phyloP scores from a whole-genome alignment of 2,113 vertebrate genomes.

The Hepsetus odoe region DNA sequence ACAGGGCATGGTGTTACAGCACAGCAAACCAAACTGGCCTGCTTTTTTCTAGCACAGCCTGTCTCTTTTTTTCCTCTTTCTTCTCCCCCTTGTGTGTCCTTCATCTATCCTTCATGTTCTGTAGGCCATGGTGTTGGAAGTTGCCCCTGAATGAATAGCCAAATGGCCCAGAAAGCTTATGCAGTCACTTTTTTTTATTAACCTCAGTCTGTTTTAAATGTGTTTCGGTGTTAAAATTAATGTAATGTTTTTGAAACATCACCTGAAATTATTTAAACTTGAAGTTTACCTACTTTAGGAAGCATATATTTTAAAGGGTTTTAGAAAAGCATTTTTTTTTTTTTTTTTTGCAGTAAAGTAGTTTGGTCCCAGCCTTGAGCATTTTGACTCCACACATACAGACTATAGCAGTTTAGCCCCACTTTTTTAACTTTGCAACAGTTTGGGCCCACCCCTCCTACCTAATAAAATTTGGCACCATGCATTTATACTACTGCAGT shows the following conservation, averaged over 20 bases:
- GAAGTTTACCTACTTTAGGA: too few relatives aligned
- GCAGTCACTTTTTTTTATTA: background rate
- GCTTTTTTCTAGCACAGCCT: background rate
- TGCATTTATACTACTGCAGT: background rate
- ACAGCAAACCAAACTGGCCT: background rate
- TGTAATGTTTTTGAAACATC: too few relatives aligned
- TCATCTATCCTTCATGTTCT: constrained; percentile 22
- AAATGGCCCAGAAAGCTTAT: constrained; percentile 24
- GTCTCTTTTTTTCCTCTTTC: background rate
- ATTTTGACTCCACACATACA: background rate
- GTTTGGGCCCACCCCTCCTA: background rate
- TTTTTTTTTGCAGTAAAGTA: too few relatives aligned
- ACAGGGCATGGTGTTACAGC: background rate
- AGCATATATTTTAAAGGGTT: too few relatives aligned
- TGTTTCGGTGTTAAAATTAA: background rate
- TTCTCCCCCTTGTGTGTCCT: constrained; percentile 15
- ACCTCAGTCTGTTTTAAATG: background rate
- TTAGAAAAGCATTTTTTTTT: too few relatives aligned
- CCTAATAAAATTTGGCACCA: too few relatives aligned
- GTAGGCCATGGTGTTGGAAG: constrained; percentile 27
- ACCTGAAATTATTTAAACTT: too few relatives aligned
- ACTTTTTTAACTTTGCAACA: background rate
- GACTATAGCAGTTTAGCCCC: background rate
- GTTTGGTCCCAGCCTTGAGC: background rate
- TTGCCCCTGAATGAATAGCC: constrained; percentile 33